Conservation (phyloP, 2,797 vertebrate genomes). For the Paratrypauchen microcephalus region DNA sequence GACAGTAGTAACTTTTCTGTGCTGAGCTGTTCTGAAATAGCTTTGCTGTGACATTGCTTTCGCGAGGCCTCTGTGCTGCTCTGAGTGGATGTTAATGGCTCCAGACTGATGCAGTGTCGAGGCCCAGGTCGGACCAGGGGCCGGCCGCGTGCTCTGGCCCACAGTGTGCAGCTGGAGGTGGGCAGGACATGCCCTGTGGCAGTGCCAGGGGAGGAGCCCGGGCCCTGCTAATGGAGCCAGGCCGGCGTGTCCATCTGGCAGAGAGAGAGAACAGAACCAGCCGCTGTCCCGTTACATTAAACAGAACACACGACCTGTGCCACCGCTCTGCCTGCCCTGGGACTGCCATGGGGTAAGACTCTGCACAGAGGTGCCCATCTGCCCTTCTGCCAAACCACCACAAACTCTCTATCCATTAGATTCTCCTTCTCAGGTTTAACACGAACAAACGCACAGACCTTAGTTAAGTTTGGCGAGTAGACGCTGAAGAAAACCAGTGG, state of each 20-base stretch:
- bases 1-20: background rate
- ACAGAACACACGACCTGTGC: constrained; percentile 72
- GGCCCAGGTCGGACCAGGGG: constrained; percentile 59
- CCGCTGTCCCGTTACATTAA: constrained; percentile 76
- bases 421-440: background rate
- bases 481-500: background rate
- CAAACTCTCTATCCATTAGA: background rate
- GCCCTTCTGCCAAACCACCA: constrained; percentile 1
- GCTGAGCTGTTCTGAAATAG: background rate
- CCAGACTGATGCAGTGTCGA: constrained; percentile 21
- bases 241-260: constrained; percentile 93
- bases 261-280: constrained; percentile 69
- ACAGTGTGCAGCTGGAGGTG: constrained; percentile 78
- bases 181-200: constrained; percentile 82
- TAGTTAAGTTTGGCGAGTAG: background rate
- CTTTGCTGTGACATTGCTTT: background rate
- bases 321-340: constrained; percentile 61
- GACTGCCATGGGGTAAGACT: constrained; percentile 49
- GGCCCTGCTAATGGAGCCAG: constrained; percentile 93
- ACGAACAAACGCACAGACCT: background rate
- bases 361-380: constrained; percentile 43
- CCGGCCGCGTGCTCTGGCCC: constrained; percentile 60
- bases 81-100: constrained; percentile 16
- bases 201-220: constrained; percentile 75
- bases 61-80: background rate